Evolutionary conservation across 2,113 vertebrate genomes (phyloP), one percentile per base, ranked within the genome.

Genomic region (Tragulus kanchil): DNA sequence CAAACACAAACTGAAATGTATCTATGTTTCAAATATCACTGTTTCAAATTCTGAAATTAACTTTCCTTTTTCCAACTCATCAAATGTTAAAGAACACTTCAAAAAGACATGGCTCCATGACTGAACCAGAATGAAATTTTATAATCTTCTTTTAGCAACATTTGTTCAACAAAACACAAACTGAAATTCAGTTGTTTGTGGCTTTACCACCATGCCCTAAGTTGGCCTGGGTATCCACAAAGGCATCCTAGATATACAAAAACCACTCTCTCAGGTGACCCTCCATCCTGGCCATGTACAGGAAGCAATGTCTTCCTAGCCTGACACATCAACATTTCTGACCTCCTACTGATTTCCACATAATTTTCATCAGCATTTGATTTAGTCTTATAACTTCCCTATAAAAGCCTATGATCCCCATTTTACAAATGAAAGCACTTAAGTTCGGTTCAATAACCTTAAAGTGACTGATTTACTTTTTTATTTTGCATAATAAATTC

Each of bases 361-460:
- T 52, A 31, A 13, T 71, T 64, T 84, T 11, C 79, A 96, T 73
- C 61, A 75, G 36, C 50, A 62, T 48, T n/a, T 81, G 71, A 56
- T 58, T 71, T 58, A 73, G 67, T 59, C 23, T 16, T 23, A 26
- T 52, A 83, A 83, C 25, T 59, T 88, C 67, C 52, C 83, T 83
- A 58, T 7, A 36, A 90, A 91, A 25, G 83, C 10, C 11, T n/a
- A 65, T 31, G 42, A 84, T 28, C 2, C 59, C 5, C 2, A 69
- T 88, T 85, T 92, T 89, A 85, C 6, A 85, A 79, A 79, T 77
- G 25, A 52, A 85, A 92, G 92, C n/a, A 31, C 8, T 11, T 82
- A 65, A 52, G n/a, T 3, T 89, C 21, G 8, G 77, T 50, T 90
- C 50, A 65, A 21, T 59, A 73, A 82, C 59, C 50, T 78, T 52